A percentile compares a stretch with the other conserved stretches of the same genome.
Conservation (phyloP, 2,888 invertebrate genomes). For the Campaea margaritaria region DNA sequence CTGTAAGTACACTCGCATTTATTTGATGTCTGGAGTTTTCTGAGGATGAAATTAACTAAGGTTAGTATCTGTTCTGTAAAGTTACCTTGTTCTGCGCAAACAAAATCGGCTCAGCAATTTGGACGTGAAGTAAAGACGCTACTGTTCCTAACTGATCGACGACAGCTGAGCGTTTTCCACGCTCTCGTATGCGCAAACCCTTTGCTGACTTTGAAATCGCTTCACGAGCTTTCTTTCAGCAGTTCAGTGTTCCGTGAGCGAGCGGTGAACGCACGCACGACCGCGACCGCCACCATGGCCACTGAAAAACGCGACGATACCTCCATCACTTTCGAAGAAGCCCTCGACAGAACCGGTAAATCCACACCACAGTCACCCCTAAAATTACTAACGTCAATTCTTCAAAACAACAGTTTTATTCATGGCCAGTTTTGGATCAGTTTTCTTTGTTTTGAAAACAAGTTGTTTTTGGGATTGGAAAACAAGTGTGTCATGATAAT, state of each 20-base stretch:
- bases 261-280: constrained; percentile 45
- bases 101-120: not conserved
- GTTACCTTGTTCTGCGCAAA: too few relatives aligned
- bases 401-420: too few relatives aligned
- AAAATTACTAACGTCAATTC: too few relatives aligned
- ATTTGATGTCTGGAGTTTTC: too few relatives aligned
- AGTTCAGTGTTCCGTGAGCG: constrained; percentile 34
- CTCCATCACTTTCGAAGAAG: constrained; percentile 66
- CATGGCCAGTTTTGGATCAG: not conserved
- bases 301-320: constrained; percentile 25
- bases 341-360: constrained; percentile 71
- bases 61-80: too few relatives aligned
- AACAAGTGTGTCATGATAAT: constrained; percentile 16
- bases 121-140: too few relatives aligned
- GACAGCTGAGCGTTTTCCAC: constrained; percentile 7
- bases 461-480: constrained; percentile 14
- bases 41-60: too few relatives aligned
- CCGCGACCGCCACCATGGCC: constrained; percentile 26
- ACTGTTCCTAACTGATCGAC: too few relatives aligned
- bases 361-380: not conserved
- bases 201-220: constrained; percentile 62
- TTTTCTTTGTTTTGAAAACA: constrained; percentile 26
- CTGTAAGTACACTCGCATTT: too few relatives aligned
- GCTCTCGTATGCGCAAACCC: constrained; percentile 48
- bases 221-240: constrained; percentile 67